Evolutionary conservation across 2,797 vertebrate species (phyloP).

Genomic region (Zonotrichia albicollis): DNA sequence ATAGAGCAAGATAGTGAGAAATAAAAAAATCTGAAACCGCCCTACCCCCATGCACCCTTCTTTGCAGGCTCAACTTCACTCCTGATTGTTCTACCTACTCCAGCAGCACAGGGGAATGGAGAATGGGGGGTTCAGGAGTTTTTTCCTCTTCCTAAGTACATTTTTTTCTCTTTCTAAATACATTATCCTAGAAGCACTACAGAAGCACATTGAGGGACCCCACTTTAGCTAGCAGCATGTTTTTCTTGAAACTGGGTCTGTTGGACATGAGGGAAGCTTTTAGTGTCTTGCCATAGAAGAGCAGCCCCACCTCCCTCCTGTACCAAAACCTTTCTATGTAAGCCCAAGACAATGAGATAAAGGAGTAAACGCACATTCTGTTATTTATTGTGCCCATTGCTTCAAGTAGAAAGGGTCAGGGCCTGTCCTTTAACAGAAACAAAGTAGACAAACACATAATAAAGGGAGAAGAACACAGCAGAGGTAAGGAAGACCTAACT

Average conservation of each 20-base stretch:
- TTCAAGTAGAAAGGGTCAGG: background rate
- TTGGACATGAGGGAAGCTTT: accelerated
- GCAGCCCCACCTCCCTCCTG: background rate
- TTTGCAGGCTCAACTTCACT: background rate
- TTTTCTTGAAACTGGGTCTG: background rate
- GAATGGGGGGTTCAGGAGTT: accelerated
- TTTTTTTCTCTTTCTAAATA: background rate
- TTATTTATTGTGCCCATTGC: background rate
- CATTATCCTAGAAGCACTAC: background rate
- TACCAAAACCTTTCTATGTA: background rate
- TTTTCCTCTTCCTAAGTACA: background rate
- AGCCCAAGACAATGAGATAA: background rate
- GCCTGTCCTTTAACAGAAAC: background rate
- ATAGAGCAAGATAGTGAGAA: background rate
- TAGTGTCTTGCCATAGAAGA: background rate
- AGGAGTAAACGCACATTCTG: accelerated
- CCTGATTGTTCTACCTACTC: background rate
- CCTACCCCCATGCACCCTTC: accelerated
- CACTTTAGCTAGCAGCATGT: accelerated
- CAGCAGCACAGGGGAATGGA: accelerated
- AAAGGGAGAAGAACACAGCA: background rate
- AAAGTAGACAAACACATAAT: background rate
- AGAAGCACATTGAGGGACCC: background rate
- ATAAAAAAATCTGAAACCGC: background rate
- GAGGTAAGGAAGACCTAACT: background rate